phyloP scores from a whole-genome alignment of 1,140 invertebrate genomes.

The Drosophila virilis region DNA sequence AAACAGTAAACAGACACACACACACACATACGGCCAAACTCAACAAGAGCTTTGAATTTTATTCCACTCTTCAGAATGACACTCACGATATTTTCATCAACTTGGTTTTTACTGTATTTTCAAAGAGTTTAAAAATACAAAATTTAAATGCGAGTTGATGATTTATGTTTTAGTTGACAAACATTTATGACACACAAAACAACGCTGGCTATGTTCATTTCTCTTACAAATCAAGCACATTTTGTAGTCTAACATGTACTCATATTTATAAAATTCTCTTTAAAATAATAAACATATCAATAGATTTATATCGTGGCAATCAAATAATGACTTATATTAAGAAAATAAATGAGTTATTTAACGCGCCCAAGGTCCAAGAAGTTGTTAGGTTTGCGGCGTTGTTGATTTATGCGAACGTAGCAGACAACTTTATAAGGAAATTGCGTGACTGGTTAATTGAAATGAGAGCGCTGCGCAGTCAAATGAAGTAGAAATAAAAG shows the following conservation, averaged over 20 bases:
- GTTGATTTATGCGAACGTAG: constrained; percentile 64
- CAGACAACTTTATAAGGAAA: constrained; percentile 73
- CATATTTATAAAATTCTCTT: no score
- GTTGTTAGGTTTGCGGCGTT: constrained; percentile 41
- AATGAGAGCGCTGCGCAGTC: constrained; percentile 35
- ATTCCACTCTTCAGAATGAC: constrained; percentile 7
- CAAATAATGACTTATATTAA: background rate
- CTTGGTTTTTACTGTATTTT: constrained; percentile 18
- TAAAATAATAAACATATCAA: no score
- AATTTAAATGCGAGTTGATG: constrained; percentile 30
- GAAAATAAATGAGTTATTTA: constrained; percentile 35
- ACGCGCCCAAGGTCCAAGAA: constrained; percentile 42
- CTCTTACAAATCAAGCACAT: no score
- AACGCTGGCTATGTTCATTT: no score
- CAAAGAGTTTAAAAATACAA: constrained; percentile 11
- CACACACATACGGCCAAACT: constrained; percentile 20
- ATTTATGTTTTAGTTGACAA: constrained; percentile 31
- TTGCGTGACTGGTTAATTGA: constrained; percentile 80
- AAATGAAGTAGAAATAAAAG: background rate
- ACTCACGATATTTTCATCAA: constrained; percentile 12
- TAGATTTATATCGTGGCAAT: background rate
- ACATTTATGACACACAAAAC: no score
- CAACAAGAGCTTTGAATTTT: constrained; percentile 30
- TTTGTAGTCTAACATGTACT: no score
- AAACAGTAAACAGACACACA: constrained; percentile 52